Conservation (phyloP, 1,140 invertebrate species). For the Papilio polytes region DNA sequence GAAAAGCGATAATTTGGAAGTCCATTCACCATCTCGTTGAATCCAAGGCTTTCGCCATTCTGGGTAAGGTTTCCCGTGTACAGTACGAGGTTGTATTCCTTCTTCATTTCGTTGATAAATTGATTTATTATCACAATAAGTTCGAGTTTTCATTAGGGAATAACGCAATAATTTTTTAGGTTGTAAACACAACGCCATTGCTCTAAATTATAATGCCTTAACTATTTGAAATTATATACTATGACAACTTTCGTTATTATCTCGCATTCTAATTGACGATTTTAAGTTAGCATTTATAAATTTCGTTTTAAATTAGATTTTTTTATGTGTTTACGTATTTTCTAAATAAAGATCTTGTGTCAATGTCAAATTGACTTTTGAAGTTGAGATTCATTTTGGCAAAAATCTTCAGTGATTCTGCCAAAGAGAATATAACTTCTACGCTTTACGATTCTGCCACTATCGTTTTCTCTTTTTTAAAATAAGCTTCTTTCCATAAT, state of each 20-base stretch:
- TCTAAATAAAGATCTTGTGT: not conserved
- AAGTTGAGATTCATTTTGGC: not conserved
- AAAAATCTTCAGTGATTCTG: too few species aligned
- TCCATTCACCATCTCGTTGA: conserved; percentile 70
- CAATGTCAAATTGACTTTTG: conserved; percentile 8
- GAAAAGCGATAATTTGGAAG: conserved; percentile 69
- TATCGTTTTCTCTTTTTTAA: too few species aligned
- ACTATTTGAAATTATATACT: not conserved
- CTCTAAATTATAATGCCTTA: conserved; percentile 16
- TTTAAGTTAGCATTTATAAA: not conserved
- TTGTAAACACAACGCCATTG: conserved; percentile 56
- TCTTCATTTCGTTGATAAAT: conserved; percentile 73
- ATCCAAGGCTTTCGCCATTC: conserved; percentile 77
- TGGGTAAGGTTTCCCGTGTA: conserved; percentile 66
- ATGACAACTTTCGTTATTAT: not conserved
- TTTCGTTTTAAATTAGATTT: not conserved
- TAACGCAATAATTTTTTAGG: conserved; percentile 43
- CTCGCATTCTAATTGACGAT: not conserved
- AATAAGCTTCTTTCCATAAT: too few species aligned
- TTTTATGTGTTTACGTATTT: conserved; percentile 13
- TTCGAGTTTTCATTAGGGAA: conserved; percentile 50
- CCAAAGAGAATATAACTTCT: too few species aligned
- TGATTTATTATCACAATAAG: conserved; percentile 71
- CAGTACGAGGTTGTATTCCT: conserved; percentile 61
- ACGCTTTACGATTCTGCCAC: too few species aligned